Evolutionary conservation across 2,113 vertebrate genomes (phyloP), one percentile per base, ranked within the genome.

Genomic region (Tinamus guttatus): DNA sequence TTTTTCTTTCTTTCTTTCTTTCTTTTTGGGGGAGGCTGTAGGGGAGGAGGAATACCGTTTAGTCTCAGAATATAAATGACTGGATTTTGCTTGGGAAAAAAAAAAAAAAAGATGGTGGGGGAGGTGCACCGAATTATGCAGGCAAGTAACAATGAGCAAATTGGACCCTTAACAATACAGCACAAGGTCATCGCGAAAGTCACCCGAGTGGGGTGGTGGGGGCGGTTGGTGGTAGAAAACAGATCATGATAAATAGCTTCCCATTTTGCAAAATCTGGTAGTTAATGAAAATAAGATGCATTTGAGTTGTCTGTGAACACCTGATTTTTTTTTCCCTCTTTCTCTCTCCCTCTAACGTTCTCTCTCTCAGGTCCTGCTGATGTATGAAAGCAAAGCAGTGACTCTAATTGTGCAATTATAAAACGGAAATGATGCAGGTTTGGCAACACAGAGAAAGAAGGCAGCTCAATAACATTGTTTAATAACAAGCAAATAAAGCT

Each of bases 381-480:
- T 99, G 97, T 99, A 99, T 99, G 98, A 98, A 99, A 99, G 98
- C 98, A 98, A 97, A 98, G 98, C 98, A 95, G 98, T 98, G 98
- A 98, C 98, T 99, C 99, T 99, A 99, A 99, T 99, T 99, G 99
- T 97, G 98, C 98, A 99, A 99, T 99, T 99, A 99, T 98, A 99
- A 99, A 99, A 98, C 98, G 98, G 98, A 99, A 99, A 99, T 98
- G 97, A 98, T 98, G 97, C 97, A 98, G 98, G 98, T 98, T 98
- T 98, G 98, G 98, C 98, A 98, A 98, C 97, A 96, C 93, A 97
- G 97, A 98, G 98, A 98, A 98, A 97, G 97, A 97, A 98, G 97
- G 98, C 96, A 98, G 98, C 98, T 98, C 97, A 97, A 98, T 98
- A 98, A 98, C 98, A 98, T 98, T 98, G 98, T 98, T 98, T 98